Evolutionary conservation across 2,113 vertebrate species (phyloP), one percentile per base, ranked within the genome.

Genomic region (Oxygymnocypris stewartii): DNA sequence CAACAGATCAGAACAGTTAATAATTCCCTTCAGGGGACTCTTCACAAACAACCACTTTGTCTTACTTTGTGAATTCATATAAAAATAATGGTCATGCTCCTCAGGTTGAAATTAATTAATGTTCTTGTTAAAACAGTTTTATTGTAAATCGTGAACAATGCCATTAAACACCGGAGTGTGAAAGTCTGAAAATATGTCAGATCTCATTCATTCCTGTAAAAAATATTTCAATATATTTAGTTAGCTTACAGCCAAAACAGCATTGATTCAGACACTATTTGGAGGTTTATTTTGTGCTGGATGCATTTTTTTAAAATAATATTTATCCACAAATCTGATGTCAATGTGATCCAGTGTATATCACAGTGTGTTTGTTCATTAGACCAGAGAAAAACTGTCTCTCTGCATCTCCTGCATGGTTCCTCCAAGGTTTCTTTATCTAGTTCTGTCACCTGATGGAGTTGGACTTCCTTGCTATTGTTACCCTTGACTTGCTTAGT

Each of bases 51-150:
- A 61, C 20, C 54, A 42, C 78, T 42, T 79, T 16, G 10, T 79
- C 23, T 61, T 35, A 37, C 20, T 61, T 23, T 3, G 28, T 57
- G 49, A 80, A 23, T 42, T 44, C 14, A 4, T 25, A 14, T 73
- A 42, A 65, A 81, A 65, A 44, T 47, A 81, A 47, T 28, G 7
- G 44, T 11, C 12, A 6, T 28, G 37, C n/a, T 18, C 11, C 31
- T 44, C 40, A 6, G 40, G n/a, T 28, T 65, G 2, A 81, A 81
- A 81, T 81, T 2, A 77, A 77, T 77, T 44, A 23, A 79, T 59
- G 37, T 44, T n/a, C 8, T n/a, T 44, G 10, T 65, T 81, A 81
- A 79, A 79, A 35, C 49, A 28, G 23, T 42, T 80, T 59, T 2
- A 40, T 37, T 79, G 4, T 31, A 57, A 37, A 25, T 14, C 28